Percentiles rank a stretch among this genome's conserved stretches.
Evolutionary conservation across 2,888 invertebrate genomes (phyloP).

Genomic region (Drosophila putrida): DNA sequence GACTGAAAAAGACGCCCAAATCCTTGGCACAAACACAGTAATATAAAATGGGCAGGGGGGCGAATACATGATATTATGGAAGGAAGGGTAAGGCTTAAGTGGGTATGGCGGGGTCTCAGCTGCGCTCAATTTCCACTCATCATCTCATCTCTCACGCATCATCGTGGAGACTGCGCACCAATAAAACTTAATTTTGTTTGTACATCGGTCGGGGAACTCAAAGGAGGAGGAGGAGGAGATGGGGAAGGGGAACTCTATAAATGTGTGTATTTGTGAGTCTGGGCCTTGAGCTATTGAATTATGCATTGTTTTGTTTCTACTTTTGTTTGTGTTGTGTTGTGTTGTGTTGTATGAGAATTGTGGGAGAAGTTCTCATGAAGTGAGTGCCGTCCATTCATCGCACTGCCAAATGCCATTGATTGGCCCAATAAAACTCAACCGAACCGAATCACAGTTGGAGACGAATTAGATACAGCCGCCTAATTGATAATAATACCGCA

Average conservation of each 20-base stretch:
- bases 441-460: slow-evolving; percentile 24
- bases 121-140: slow-evolving; percentile 72
- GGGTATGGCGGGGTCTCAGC: slow-evolving; percentile 31
- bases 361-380: slow-evolving; percentile 76
- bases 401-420: slow-evolving; percentile 62
- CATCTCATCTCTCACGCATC: slow-evolving; percentile 65
- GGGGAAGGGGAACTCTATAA: slow-evolving; percentile 6
- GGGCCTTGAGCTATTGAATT: slow-evolving; percentile 67
- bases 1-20: slow-evolving; percentile 39
- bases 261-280: slow-evolving; percentile 4
- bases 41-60: not conserved
- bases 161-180: slow-evolving; percentile 64
- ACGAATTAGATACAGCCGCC: slow-evolving; percentile 66
- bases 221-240: not conserved
- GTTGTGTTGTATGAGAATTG: slow-evolving; percentile 31
- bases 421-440: slow-evolving; percentile 57
- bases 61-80: not conserved
- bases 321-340: slow-evolving; percentile 6
- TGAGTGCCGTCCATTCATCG: slow-evolving; percentile 68
- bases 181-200: slow-evolving; percentile 83
- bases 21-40: slow-evolving; percentile 31
- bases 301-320: slow-evolving; percentile 64
- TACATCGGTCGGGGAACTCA: slow-evolving; percentile 52
- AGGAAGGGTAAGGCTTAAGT: not conserved
- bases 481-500: slow-evolving; percentile 80